Conservation (phyloP, 2,888 invertebrate species). For the Cremastinae sp. region DNA sequence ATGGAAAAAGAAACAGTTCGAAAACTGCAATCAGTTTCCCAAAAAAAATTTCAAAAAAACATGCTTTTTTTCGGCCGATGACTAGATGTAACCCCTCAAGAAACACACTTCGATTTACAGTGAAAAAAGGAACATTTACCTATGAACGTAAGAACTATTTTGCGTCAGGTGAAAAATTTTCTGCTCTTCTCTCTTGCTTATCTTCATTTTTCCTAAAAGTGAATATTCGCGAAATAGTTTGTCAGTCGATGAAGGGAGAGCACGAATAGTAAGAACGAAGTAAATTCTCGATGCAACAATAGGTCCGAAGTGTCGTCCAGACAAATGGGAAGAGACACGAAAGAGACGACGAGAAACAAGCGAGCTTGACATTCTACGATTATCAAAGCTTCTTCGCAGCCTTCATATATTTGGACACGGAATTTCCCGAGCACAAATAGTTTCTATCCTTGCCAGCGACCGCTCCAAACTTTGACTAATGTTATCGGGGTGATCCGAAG, state of each 20-base stretch:
- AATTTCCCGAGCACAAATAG: constrained; percentile 43
- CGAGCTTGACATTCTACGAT: constrained; percentile 38
- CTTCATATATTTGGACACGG: constrained; percentile 40
- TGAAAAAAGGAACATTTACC: not conserved
- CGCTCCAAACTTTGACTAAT: constrained; percentile 45
- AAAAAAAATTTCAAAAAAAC: too few species aligned
- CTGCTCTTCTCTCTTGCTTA: not conserved
- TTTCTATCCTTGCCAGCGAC: constrained; percentile 34
- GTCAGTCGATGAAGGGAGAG: constrained; percentile 11
- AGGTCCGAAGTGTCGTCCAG: constrained; percentile 24
- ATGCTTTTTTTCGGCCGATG: too few species aligned
- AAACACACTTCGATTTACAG: too few species aligned
- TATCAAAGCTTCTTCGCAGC: constrained; percentile 21
- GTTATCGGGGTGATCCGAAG: constrained; percentile 40
- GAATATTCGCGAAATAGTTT: constrained; percentile 31
- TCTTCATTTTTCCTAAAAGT: constrained; percentile 12
- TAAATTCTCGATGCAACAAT: constrained; percentile 43
- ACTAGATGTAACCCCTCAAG: too few species aligned
- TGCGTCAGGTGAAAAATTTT: not conserved
- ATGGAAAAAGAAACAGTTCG: too few species aligned
- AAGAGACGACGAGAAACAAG: not conserved
- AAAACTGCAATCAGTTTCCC: too few species aligned
- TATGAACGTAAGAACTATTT: constrained; percentile 6
- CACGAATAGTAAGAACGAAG: constrained; percentile 20
- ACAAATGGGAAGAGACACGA: not conserved